Conservation (phyloP, 2,888 invertebrate genomes). For the Polylopha cassiicola region DNA sequence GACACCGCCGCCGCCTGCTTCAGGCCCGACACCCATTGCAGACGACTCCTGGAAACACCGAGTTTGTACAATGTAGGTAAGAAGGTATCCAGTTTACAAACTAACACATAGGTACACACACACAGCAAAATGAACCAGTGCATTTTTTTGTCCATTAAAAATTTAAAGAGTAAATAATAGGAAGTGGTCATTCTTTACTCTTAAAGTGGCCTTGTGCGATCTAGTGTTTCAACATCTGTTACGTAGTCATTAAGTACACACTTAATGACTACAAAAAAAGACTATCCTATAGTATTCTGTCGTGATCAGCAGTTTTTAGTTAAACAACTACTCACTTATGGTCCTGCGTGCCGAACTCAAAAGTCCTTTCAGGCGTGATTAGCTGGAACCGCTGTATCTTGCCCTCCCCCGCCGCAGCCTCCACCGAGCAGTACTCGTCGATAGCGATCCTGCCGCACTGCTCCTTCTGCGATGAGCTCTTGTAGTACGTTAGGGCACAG, state of each 20-base stretch:
- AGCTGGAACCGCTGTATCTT: conserved; percentile 80
- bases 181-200: no score
- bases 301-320: neutral
- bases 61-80: no score
- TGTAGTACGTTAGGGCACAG: conserved; percentile 84
- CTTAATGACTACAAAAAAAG: no score
- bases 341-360: conserved; percentile 84
- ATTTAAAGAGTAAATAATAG: no score
- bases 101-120: no score
- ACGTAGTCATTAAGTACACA: no score
- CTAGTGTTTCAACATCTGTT: no score
- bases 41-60: conserved; percentile 75
- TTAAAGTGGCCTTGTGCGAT: no score
- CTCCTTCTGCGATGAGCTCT: conserved; percentile 81
- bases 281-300: no score
- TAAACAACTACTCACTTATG: conserved; percentile 74
- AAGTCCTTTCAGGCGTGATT: conserved; percentile 83
- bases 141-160: no score
- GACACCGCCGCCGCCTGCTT: conserved; percentile 84
- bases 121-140: no score
- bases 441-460: conserved; percentile 82
- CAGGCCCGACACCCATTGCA: conserved; percentile 87
- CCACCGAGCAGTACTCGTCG: conserved; percentile 81
- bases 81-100: no score
- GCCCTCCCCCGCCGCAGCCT: conserved; percentile 76